Conservation (phyloP, 2,113 vertebrate species). For the Oryzias curvinotus region DNA sequence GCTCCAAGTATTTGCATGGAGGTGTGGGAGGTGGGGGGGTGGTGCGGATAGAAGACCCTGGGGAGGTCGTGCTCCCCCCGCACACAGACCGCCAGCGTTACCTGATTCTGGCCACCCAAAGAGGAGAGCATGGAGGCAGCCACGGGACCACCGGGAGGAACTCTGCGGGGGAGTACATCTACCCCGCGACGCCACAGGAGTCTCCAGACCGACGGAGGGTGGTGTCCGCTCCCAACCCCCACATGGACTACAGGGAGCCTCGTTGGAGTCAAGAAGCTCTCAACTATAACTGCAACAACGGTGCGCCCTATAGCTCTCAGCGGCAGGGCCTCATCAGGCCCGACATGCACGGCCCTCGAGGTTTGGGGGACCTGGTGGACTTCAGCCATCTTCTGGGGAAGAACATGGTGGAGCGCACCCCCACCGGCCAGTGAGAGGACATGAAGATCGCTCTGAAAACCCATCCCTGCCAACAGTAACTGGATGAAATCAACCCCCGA, state of each 20-base stretch:
- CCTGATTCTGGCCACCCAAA: constrained; percentile 71
- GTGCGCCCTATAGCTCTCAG: constrained; percentile 73
- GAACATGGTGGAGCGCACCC: constrained; percentile 83
- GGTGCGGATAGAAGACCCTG: constrained; percentile 73
- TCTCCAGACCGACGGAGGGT: constrained; percentile 88
- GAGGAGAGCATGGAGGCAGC: constrained; percentile 66
- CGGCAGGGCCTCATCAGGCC: constrained; percentile 69
- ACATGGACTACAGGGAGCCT: constrained; percentile 80
- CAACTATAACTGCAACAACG: constrained; percentile 84
- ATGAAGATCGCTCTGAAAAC: constrained; percentile 44
- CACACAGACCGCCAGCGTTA: constrained; percentile 79
- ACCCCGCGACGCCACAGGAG: constrained; percentile 82
- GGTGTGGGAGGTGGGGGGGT: constrained; percentile 63
- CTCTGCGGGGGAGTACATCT: constrained; percentile 83
- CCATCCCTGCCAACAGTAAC: constrained; percentile 52
- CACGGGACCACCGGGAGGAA: constrained; percentile 69
- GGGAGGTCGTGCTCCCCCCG: constrained; percentile 69
- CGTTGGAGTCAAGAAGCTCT: constrained; percentile 86
- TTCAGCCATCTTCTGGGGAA: constrained; percentile 84
- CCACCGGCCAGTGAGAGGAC: constrained; percentile 79
- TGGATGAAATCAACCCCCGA: constrained; percentile 60
- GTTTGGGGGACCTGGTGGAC: constrained; percentile 81
- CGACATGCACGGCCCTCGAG: constrained; percentile 66
- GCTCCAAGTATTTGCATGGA: constrained; percentile 77
- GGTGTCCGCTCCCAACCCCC: constrained; percentile 86